Conservation (phyloP, 2,888 invertebrate genomes). For the Anaspis maculata region DNA sequence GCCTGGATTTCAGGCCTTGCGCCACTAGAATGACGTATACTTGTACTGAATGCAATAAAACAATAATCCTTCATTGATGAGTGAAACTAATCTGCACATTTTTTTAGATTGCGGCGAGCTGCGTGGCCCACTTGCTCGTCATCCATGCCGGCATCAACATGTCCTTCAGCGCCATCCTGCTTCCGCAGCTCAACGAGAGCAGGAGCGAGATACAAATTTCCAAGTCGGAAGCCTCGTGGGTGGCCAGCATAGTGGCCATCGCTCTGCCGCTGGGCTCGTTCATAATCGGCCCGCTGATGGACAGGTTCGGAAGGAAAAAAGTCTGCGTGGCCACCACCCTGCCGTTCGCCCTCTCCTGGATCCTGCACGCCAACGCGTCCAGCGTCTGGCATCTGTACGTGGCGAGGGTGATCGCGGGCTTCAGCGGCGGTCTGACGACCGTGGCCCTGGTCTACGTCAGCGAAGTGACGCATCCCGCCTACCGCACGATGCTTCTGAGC, state of each 20-base stretch:
- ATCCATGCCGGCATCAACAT: constrained; percentile 52
- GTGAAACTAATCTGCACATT: no score
- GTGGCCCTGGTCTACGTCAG: constrained; percentile 50
- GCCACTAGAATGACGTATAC: no score
- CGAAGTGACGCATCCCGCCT: constrained; percentile 48
- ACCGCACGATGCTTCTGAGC: constrained; percentile 48
- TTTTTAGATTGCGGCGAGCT: constrained; percentile 43
- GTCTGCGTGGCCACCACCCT: constrained; percentile 42
- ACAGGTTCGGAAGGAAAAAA: constrained; percentile 46
- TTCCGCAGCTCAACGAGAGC: constrained; percentile 43
- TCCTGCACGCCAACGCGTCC: constrained; percentile 40
- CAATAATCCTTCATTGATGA: no score
- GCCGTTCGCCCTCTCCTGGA: constrained; percentile 46
- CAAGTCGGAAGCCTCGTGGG: constrained; percentile 48
- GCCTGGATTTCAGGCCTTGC: no score
- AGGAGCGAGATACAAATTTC: constrained; percentile 38
- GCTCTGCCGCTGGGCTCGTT: constrained; percentile 48
- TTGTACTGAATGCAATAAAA: no score
- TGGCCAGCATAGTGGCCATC: constrained; percentile 52
- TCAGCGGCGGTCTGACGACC: constrained; percentile 46
- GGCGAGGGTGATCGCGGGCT: constrained; percentile 47
- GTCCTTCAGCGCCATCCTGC: constrained; percentile 49
- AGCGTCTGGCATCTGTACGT: constrained; percentile 43
- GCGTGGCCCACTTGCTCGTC: constrained; percentile 43
- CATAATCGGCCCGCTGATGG: constrained; percentile 49